Evolutionary conservation across 1,140 invertebrate species (phyloP), one percentile per base, ranked within the genome.

Genomic region (Drosophila setifemur): DNA sequence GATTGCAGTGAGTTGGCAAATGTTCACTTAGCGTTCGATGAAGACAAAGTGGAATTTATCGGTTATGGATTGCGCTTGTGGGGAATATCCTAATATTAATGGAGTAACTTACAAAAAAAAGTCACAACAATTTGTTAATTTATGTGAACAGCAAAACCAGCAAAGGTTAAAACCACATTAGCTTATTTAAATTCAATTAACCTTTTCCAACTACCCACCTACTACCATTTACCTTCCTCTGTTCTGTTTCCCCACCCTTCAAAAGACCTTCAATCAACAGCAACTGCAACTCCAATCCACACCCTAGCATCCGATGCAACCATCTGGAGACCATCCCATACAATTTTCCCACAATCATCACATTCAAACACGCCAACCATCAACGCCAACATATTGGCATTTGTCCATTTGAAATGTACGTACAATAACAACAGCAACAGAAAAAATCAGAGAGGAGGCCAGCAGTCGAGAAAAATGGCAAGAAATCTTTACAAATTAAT

Each of bases 401-500:
- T 74, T 74, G 69, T 74, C 75, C 70, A 70, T 70, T 74, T 81
- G 57, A 57, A 81, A 79, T 61, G 47, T 60, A n/a, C 35, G 35
- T 25, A 47, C 12, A 53, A 39, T 21, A 44, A 37, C 3, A 48
- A 19, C 18, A 29, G 25, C 9, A 16, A 39, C 9, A 29, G 12
- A 63, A 25, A 60, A 9, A 14, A 21, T n/a, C 35, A 53, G 21
- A 44, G 23, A 31, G 16, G 45, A 31, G 52, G 49, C 21, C 45
- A 64, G n/a, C n/a, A n/a, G n/a, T n/a, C n/a, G n/a, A 47, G 45
- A 45, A 48, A 67, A 53, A 64, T 40, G 40, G 49, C 11, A 50
- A 74, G 82, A 71, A 85, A 79, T 73, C 74, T 85, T 71, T 74
- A 74, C 70, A 83, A 85, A 85, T 85, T 78, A 85, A 76, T 76